Evolutionary conservation across 2,797 vertebrate species (phyloP).

Genomic region (Uromys caudimaculatus): DNA sequence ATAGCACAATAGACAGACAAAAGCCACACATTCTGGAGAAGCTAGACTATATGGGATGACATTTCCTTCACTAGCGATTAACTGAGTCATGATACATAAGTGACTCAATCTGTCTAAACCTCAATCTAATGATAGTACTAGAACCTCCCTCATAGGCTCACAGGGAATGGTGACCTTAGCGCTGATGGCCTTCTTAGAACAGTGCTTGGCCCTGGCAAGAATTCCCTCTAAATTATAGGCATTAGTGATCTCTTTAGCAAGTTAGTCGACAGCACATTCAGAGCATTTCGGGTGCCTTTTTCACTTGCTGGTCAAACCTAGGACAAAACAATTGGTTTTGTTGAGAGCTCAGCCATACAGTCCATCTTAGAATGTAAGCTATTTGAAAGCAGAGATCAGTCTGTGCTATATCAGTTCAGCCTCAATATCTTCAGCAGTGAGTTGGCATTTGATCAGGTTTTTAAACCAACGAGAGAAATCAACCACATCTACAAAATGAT

Average conservation of each 20-base stretch:
- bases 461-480: neutral
- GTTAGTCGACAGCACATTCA: neutral
- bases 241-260: neutral
- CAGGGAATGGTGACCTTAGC: neutral
- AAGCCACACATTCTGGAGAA: neutral
- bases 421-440: neutral
- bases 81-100: neutral
- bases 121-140: neutral
- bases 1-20: neutral
- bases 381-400: neutral
- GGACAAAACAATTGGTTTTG: neutral
- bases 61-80: neutral
- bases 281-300: neutral
- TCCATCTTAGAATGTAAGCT: slow-evolving; percentile 32
- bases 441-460: slow-evolving; percentile 9
- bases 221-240: neutral
- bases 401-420: neutral
- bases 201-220: neutral
- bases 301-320: neutral
- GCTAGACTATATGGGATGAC: neutral
- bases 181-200: neutral
- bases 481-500: neutral
- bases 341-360: neutral
- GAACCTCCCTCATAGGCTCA: neutral
- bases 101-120: neutral